Conservation (phyloP, 2,113 vertebrate genomes). For the Laterallus jamaicensis region DNA sequence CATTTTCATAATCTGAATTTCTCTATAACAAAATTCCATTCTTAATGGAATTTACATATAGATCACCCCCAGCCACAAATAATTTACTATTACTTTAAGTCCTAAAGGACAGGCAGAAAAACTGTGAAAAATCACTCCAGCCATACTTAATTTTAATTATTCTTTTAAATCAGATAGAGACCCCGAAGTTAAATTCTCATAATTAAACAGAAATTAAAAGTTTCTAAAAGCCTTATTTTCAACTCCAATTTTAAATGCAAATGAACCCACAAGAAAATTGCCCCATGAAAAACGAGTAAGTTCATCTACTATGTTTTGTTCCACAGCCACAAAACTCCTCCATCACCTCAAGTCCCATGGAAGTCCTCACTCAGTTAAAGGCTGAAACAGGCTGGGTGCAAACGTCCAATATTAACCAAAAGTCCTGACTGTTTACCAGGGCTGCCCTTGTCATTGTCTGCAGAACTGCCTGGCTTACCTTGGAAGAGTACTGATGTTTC, state of each 20-base stretch:
- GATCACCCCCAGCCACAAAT: constrained; percentile 86
- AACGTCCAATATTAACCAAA: not conserved
- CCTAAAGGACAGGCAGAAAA: constrained; percentile 83
- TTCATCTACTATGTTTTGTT: not conserved
- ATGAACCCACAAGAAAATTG: constrained; percentile 61
- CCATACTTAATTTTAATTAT: constrained; percentile 97
- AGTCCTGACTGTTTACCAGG: not conserved
- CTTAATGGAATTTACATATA: constrained; percentile 90
- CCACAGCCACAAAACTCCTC: not conserved
- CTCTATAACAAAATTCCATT: constrained; percentile 81
- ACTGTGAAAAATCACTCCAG: constrained; percentile 85
- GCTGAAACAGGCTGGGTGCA: not conserved
- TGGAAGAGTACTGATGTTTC: not conserved
- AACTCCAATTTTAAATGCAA: constrained; percentile 81
- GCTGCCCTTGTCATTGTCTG: not conserved
- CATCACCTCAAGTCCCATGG: not conserved
- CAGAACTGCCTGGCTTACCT: not conserved
- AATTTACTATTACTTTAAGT: constrained; percentile 88
- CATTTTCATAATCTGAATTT: constrained; percentile 87
- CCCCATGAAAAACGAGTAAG: constrained; percentile 17
- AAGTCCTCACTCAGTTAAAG: not conserved
- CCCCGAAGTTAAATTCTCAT: constrained; percentile 86
- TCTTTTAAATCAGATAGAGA: constrained; percentile 89
- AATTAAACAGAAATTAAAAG: constrained; percentile 88
- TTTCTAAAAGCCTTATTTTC: constrained; percentile 81